A percentile compares a stretch with the other conserved stretches of the same genome.
These are phyloP conservation scores for Mormyrops boulengeri DNA, from an alignment of 2,797 vertebrate genomes.

Conservation along the genomic window DNA sequence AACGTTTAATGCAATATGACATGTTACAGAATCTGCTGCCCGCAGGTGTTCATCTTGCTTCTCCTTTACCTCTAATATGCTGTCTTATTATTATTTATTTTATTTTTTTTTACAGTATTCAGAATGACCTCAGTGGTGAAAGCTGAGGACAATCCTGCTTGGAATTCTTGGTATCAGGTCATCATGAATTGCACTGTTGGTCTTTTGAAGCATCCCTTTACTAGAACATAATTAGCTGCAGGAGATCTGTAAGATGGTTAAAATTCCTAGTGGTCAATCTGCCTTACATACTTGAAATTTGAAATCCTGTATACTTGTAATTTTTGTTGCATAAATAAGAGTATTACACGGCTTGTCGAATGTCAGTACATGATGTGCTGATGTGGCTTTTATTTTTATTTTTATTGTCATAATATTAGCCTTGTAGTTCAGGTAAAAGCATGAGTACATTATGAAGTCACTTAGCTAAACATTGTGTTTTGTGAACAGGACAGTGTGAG, in stretches of 20 bases:
- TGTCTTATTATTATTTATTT: not conserved
- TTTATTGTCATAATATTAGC: constrained; percentile 44
- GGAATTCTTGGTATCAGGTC: not conserved
- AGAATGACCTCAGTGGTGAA: constrained; percentile 47
- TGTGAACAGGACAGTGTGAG: constrained; percentile 27
- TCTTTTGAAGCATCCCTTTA: not conserved
- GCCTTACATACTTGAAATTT: constrained; percentile 44
- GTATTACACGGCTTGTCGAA: constrained; percentile 18
- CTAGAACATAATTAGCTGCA: not conserved
- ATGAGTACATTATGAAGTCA: constrained; percentile 41
- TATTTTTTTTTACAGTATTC: constrained; percentile 45
- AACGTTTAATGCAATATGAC: not conserved
- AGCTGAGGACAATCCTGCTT: not conserved
- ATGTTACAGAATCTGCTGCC: not conserved
- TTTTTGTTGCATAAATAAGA: constrained; percentile 26
- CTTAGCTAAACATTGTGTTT: constrained; percentile 56
- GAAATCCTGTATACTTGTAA: constrained; percentile 35
- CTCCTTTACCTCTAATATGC: not conserved
- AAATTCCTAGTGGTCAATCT: constrained; percentile 18
- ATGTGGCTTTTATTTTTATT: constrained; percentile 35
- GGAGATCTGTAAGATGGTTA: not conserved
- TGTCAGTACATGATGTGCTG: constrained; percentile 21
- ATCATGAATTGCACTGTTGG: not conserved
- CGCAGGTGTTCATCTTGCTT: not conserved
- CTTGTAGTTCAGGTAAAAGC: constrained; percentile 37